These are phyloP conservation scores for Osmoderma eremita DNA, from an alignment of 2,888 invertebrate genomes.

Conservation along the genomic window DNA sequence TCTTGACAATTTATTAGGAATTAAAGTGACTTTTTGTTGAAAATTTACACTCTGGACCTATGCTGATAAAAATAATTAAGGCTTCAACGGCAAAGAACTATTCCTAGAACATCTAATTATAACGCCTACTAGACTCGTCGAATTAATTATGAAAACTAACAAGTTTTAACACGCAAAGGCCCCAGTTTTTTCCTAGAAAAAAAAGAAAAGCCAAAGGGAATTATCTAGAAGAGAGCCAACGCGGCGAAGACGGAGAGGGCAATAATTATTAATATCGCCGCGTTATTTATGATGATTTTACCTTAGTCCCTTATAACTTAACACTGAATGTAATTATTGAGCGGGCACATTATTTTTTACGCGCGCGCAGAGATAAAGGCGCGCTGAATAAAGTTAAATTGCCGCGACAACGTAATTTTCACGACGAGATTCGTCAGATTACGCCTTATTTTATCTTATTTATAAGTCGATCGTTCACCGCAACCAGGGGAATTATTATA, in stretches of 20 bases:
- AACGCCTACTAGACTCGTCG: slow-evolving; percentile 26
- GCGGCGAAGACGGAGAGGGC: not conserved
- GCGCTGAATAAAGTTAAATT: slow-evolving; percentile 27
- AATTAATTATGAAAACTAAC: slow-evolving; percentile 36
- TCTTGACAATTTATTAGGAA: slow-evolving; percentile 9
- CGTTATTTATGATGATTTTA: slow-evolving; percentile 36
- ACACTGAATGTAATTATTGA: slow-evolving; percentile 34
- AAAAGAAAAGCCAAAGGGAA: slow-evolving; percentile 4
- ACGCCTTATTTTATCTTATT: slow-evolving; percentile 30
- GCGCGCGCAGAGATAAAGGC: slow-evolving; percentile 32
- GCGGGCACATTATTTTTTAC: slow-evolving; percentile 34
- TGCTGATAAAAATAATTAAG: slow-evolving; percentile 8
- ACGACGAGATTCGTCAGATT: slow-evolving; percentile 32
- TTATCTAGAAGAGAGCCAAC: slow-evolving; percentile 5
- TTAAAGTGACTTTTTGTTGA: not conserved
- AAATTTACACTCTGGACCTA: not conserved
- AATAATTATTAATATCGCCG: slow-evolving; percentile 33
- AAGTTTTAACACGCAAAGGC: slow-evolving; percentile 19
- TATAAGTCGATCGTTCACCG: slow-evolving; percentile 29
- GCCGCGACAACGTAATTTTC: slow-evolving; percentile 24
- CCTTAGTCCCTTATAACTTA: slow-evolving; percentile 34
- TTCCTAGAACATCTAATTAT: slow-evolving; percentile 31
- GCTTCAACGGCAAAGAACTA: not conserved
- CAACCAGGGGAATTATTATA: slow-evolving; percentile 24
- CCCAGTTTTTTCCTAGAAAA: slow-evolving; percentile 17